Conservation (phyloP, 2,888 invertebrate species). For the Pedicia rivosa region DNA sequence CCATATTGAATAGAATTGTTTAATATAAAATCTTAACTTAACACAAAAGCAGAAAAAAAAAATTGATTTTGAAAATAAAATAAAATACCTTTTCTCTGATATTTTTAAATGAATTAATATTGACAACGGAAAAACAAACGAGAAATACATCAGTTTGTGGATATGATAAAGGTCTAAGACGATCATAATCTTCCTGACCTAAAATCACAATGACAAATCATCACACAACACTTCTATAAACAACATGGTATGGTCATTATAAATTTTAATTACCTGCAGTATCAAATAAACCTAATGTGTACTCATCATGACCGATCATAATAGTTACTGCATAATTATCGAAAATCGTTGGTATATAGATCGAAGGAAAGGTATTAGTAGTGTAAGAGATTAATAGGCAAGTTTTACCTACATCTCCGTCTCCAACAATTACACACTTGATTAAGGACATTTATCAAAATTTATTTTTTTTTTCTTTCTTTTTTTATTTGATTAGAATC, state of each 20-base stretch:
- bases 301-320: constrained; percentile 99
- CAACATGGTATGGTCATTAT: too few species aligned
- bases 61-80: background rate
- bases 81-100: constrained; percentile 85
- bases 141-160: constrained; percentile 99
- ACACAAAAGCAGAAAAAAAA: constrained; percentile 1
- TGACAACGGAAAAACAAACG: constrained; percentile 97
- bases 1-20: too few species aligned
- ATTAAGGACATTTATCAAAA: constrained; percentile 69
- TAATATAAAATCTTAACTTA: background rate
- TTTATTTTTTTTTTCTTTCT: background rate
- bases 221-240: too few species aligned
- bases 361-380: constrained; percentile 88
- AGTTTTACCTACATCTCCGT: constrained; percentile 94
- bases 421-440: constrained; percentile 95
- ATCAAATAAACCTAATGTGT: constrained; percentile 96
- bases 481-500: background rate
- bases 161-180: constrained; percentile 89
- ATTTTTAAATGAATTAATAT: constrained; percentile 98
- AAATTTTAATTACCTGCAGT: constrained; percentile 95
- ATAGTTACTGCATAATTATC: constrained; percentile 99
- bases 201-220: constrained; percentile 18
- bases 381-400: constrained; percentile 90
- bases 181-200: constrained; percentile 97
- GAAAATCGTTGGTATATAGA: constrained; percentile 92